Percentiles rank a stretch among this genome's conserved stretches.
These are phyloP conservation scores for Kobus ellipsiprymnus DNA, from an alignment of 2,113 vertebrate species.

Conservation along the genomic window DNA sequence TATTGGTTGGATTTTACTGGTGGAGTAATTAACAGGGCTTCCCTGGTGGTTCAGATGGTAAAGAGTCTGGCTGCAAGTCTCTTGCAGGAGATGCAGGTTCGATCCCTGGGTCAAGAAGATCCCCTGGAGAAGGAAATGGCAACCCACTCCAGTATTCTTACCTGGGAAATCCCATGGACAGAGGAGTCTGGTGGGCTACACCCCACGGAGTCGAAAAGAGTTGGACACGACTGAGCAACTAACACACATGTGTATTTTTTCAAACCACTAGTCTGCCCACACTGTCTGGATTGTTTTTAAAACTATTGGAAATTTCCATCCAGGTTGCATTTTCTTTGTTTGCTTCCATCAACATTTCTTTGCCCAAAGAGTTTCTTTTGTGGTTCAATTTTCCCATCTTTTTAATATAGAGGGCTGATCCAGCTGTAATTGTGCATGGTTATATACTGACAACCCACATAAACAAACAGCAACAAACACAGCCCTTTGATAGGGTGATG, in stretches of 20 bases:
- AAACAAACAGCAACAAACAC: slow-evolving; percentile 31
- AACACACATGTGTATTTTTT: neutral
- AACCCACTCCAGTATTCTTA: no score
- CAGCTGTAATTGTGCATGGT: neutral
- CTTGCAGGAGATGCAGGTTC: neutral
- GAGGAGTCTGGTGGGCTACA: neutral
- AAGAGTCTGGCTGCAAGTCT: neutral
- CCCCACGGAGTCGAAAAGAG: neutral
- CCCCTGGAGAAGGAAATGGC: neutral
- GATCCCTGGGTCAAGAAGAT: neutral
- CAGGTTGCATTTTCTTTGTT: slow-evolving; percentile 49
- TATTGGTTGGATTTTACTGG: neutral
- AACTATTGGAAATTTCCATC: slow-evolving; percentile 42
- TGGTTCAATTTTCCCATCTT: slow-evolving; percentile 50
- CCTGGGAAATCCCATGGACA: no score
- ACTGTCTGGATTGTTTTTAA: slow-evolving; percentile 9
- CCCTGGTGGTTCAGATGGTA: neutral
- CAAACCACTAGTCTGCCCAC: neutral
- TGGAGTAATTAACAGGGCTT: neutral
- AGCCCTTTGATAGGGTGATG: slow-evolving; percentile 4
- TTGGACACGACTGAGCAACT: neutral
- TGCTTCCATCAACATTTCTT: slow-evolving; percentile 36
- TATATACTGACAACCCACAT: slow-evolving; percentile 31
- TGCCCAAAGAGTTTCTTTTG: slow-evolving; percentile 33
- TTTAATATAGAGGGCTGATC: slow-evolving; percentile 12